Percentiles rank a stretch among this genome's conserved stretches.
phyloP scores from a whole-genome alignment of 2,888 invertebrate species.

The Nematopogon swammerdamellus region DNA sequence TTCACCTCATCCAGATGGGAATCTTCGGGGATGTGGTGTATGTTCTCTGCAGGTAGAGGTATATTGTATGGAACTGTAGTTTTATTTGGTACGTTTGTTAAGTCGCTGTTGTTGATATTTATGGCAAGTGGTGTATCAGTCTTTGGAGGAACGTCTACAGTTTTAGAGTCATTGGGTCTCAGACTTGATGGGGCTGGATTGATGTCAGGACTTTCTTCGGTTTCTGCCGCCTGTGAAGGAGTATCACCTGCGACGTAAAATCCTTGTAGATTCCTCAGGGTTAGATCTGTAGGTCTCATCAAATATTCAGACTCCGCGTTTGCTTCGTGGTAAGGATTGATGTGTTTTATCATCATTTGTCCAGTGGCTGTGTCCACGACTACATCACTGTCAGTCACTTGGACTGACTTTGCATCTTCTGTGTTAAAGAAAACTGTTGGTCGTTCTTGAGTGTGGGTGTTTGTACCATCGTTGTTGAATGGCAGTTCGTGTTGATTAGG shows the following conservation, averaged over 20 bases:
- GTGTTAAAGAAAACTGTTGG: slow-evolving; percentile 8
- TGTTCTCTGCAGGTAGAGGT: too few species aligned
- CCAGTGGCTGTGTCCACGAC: slow-evolving; percentile 10
- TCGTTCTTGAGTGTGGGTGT: slow-evolving; percentile 4
- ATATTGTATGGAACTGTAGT: too few species aligned
- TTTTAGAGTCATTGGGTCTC: neutral
- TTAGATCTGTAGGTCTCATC: slow-evolving; percentile 4
- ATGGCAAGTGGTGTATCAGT: too few species aligned
- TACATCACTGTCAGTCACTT: slow-evolving; percentile 10
- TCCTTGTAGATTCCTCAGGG: slow-evolving; percentile 9
- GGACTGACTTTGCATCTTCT: slow-evolving; percentile 8
- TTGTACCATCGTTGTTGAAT: neutral
- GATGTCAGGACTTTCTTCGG: slow-evolving; percentile 4
- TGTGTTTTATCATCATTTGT: slow-evolving; percentile 9
- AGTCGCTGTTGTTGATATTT: too few species aligned
- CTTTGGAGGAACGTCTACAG: too few species aligned
- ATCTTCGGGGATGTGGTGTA: too few species aligned
- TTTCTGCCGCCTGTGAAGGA: neutral
- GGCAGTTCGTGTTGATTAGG: neutral
- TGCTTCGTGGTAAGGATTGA: slow-evolving; percentile 3
- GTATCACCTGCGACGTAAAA: slow-evolving; percentile 8
- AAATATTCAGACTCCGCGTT: slow-evolving; percentile 1
- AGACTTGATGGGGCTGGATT: slow-evolving; percentile 7
- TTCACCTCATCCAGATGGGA: too few species aligned
- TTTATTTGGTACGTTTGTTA: too few species aligned